Percentiles rank a stretch among this genome's conserved stretches.
Conservation (phyloP, 2,797 vertebrate species). For the Channallabes apus region DNA sequence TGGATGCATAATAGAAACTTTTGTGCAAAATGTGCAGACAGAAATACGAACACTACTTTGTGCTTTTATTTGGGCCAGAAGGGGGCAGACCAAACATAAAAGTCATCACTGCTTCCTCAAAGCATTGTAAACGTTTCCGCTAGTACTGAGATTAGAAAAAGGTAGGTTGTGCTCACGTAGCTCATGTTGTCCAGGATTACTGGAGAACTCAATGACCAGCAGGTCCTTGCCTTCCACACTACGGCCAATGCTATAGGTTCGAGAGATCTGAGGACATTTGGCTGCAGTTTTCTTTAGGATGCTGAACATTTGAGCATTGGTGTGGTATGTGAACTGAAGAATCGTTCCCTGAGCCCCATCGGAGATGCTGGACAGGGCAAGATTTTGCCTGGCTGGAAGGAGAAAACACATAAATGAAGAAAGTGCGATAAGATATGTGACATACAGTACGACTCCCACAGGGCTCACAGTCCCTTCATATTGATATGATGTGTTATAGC, state of each 20-base stretch:
- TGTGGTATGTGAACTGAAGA: slow-evolving; percentile 87
- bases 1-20: neutral
- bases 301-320: slow-evolving; percentile 87
- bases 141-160: neutral
- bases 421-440: neutral
- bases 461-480: neutral
- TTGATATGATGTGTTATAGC: neutral
- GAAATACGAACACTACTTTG: neutral
- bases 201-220: slow-evolving; percentile 90
- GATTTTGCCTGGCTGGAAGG: slow-evolving; percentile 71
- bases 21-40: neutral
- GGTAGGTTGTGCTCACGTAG: slow-evolving; percentile 75
- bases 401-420: neutral
- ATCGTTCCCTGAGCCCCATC: slow-evolving; percentile 80
- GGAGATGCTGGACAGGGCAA: slow-evolving; percentile 64
- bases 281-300: slow-evolving; percentile 83
- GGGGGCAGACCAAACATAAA: slow-evolving; percentile 1
- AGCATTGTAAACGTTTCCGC: neutral
- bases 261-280: slow-evolving; percentile 85
- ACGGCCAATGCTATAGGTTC: slow-evolving; percentile 91
- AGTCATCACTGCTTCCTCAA: neutral
- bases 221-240: slow-evolving; percentile 90
- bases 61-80: neutral
- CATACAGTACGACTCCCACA: neutral
- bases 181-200: slow-evolving; percentile 90